Evolutionary conservation across 2,113 vertebrate genomes (phyloP), one percentile per base, ranked within the genome.

Genomic region (Leptodactylus fuscus): DNA sequence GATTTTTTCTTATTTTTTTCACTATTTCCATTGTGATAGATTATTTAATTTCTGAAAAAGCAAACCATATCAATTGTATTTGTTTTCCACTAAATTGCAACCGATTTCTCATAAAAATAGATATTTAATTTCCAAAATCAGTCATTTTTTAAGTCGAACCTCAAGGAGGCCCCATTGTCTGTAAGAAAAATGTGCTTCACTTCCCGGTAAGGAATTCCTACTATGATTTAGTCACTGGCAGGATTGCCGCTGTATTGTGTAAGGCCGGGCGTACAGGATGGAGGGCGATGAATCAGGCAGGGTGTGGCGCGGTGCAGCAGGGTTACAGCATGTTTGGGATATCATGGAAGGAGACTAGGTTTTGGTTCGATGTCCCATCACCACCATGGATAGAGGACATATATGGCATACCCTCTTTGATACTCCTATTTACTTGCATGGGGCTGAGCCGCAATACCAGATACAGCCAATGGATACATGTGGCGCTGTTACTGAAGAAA

Each of bases 261-360:
- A 46, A 73, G 38, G 22, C 62, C 38, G 48, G 58, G 44, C 41
- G 13, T 73, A 41, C 67, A 55, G 67, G 46, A 73, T 82, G 49
- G 46, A 44, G 32, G 36, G 3, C 34, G 58, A 34, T 82, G 67
- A 82, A 73, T 71, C 46, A 82, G 48, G 32, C 2, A 27, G 69
- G 67, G 81, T 41, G 81, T 82, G 67, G 49, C 22, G 5, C 7
- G 20, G 16, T 27, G 36, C 67, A 55, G 69, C 67, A 51, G 48
- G 5, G 48, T 48, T 55, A 71, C 46, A 82, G 11, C 15, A 32
- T n/a, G 4, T 20, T 73, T 82, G 51, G 55, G 13, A 41, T 34
- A 13, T 69, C 12, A n/a, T 2, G 24, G 6, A 51, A 48, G 15
- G 3, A 51, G n/a, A 69, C 74, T 51, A 18, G 48, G 16, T 51